Evolutionary conservation across 2,797 vertebrate species (phyloP).

Genomic region (Pangasius larnaudii): DNA sequence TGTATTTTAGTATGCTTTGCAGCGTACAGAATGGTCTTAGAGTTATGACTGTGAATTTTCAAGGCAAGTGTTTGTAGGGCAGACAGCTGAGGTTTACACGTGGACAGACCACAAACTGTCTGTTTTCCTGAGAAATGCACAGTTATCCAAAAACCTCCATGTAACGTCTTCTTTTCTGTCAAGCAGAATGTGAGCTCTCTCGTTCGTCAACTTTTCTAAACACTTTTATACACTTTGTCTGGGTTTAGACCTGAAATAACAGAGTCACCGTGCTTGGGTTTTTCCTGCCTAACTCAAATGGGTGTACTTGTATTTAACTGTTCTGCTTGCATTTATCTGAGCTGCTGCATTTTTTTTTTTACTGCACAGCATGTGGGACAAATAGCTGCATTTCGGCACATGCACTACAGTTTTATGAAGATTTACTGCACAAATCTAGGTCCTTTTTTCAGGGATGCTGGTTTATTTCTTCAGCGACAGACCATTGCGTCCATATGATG

Average conservation of each 20-base stretch:
- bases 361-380: conserved; percentile 24
- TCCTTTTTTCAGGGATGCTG: conserved; percentile 31
- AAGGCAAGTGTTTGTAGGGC: background rate
- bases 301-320: conserved; percentile 6
- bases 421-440: conserved; percentile 18
- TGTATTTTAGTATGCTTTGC: background rate
- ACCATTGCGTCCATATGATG: conserved; percentile 62
- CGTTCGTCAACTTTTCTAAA: conserved; percentile 30
- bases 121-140: conserved; percentile 43
- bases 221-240: conserved; percentile 15
- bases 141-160: conserved; percentile 39
- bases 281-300: conserved; percentile 27
- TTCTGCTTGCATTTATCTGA: conserved; percentile 15
- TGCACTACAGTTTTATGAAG: conserved; percentile 8
- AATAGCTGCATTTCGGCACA: conserved; percentile 32
- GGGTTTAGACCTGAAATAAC: conserved; percentile 1
- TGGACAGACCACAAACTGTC: conserved; percentile 45
- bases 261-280: conserved; percentile 23
- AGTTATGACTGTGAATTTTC: background rate
- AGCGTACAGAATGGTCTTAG: background rate
- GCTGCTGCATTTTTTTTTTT: conserved; percentile 12
- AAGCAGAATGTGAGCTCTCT: background rate
- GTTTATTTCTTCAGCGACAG: conserved; percentile 65
- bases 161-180: conserved; percentile 8
- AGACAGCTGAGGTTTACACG: conserved; percentile 21